Conservation (phyloP, 2,113 vertebrate species). For the Rhea pennata region DNA sequence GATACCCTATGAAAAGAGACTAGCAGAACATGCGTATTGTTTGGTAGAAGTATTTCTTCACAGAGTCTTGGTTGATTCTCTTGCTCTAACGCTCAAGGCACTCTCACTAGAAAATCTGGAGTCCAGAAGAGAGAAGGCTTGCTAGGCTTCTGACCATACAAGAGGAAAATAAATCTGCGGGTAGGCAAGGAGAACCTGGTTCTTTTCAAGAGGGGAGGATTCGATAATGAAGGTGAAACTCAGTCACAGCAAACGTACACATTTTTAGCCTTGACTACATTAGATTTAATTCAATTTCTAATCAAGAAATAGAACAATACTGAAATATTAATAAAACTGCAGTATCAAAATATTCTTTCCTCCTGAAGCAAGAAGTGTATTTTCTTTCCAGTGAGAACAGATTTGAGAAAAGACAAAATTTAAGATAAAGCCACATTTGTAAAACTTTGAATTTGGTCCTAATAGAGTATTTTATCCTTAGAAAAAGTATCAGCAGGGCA, state of each 20-base stretch:
- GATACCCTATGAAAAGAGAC: neutral
- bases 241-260: neutral
- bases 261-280: neutral
- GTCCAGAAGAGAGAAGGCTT: neutral
- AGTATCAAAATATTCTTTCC: neutral
- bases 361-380: neutral
- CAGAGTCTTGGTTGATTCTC: neutral
- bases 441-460: constrained; percentile 11
- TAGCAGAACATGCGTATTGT: neutral
- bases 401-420: neutral
- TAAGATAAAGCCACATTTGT: neutral
- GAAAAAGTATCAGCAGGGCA: neutral
- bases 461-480: neutral
- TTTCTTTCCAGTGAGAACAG: neutral
- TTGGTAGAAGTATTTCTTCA: neutral
- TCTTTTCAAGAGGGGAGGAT: neutral
- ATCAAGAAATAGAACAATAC: neutral
- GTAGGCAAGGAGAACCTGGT: neutral
- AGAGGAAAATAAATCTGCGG: neutral
- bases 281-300: neutral
- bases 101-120: neutral
- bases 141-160: neutral
- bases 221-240: neutral
- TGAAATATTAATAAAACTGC: neutral
- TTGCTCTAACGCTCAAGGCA: neutral